Conservation (phyloP, 2,113 vertebrate genomes). For the Leiothrix lutea region DNA sequence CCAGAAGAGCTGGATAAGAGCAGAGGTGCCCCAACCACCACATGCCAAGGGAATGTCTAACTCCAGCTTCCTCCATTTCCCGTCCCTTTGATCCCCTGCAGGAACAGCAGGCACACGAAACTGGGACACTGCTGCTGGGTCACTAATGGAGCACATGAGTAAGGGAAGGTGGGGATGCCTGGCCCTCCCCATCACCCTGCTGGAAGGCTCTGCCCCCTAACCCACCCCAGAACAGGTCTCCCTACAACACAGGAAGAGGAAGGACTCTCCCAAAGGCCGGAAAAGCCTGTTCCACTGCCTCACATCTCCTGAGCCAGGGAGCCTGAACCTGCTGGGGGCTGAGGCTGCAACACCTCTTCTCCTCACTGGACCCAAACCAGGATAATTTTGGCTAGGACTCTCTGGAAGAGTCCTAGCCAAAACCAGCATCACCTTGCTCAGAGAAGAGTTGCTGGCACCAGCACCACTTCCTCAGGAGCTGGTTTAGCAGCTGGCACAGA, state of each 20-base stretch:
- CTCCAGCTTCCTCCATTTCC: constrained; percentile 5
- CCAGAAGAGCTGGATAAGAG: neutral
- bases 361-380: neutral
- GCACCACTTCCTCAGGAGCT: neutral
- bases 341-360: neutral
- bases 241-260: constrained; percentile 52
- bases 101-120: constrained; percentile 27
- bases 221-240: constrained; percentile 45
- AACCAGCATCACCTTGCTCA: neutral
- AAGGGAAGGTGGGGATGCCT: constrained; percentile 18
- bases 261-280: constrained; percentile 36
- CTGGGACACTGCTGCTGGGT: constrained; percentile 54
- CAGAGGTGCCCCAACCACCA: neutral
- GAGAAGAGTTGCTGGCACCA: neutral
- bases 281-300: constrained; percentile 56
- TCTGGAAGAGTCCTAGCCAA: neutral
- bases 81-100: constrained; percentile 2
- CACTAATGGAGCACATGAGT: constrained; percentile 38
- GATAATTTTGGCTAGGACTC: neutral
- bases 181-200: neutral
- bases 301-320: neutral
- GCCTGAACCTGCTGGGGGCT: neutral
- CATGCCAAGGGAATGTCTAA: accelerated
- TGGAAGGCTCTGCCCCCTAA: neutral
- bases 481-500: neutral